Conservation (phyloP, 2,888 invertebrate species). For the Trachelus iudaicus region DNA sequence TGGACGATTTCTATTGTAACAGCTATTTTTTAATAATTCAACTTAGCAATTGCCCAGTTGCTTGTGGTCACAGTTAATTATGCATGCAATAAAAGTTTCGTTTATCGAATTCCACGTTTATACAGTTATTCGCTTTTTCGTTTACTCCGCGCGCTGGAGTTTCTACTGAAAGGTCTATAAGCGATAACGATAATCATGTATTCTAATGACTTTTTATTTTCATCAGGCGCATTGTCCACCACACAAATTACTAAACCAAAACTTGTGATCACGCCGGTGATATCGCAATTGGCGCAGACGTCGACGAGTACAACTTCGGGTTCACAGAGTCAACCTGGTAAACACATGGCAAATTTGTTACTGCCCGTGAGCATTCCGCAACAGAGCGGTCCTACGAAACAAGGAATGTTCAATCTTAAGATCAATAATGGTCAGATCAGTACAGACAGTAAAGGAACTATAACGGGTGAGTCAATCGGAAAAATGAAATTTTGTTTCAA, state of each 20-base stretch:
- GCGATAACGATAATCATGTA: neutral
- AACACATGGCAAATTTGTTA: slow-evolving; percentile 60
- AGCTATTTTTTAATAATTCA: neutral
- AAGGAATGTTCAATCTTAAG: slow-evolving; percentile 75
- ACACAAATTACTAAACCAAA: slow-evolving; percentile 55
- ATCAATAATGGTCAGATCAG: slow-evolving; percentile 75
- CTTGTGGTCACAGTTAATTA: neutral
- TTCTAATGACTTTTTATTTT: slow-evolving; percentile 5
- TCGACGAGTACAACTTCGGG: slow-evolving; percentile 45
- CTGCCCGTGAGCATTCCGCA: slow-evolving; percentile 59
- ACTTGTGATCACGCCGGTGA: slow-evolving; percentile 58
- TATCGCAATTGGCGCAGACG: slow-evolving; percentile 54
- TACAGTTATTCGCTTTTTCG: neutral
- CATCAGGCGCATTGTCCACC: slow-evolving; percentile 45
- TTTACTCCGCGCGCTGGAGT: neutral
- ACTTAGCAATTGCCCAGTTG: neutral
- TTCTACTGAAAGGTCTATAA: neutral
- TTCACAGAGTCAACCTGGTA: slow-evolving; percentile 48
- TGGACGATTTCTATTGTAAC: neutral
- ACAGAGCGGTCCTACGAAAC: slow-evolving; percentile 62
- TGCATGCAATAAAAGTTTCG: neutral
- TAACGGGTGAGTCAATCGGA: slow-evolving; percentile 69
- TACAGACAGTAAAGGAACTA: slow-evolving; percentile 72
- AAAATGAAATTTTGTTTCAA: neutral
- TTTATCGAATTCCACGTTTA: neutral